These are phyloP conservation scores for Drusus annulatus DNA, from an alignment of 1,140 invertebrate species.

Conservation along the genomic window DNA sequence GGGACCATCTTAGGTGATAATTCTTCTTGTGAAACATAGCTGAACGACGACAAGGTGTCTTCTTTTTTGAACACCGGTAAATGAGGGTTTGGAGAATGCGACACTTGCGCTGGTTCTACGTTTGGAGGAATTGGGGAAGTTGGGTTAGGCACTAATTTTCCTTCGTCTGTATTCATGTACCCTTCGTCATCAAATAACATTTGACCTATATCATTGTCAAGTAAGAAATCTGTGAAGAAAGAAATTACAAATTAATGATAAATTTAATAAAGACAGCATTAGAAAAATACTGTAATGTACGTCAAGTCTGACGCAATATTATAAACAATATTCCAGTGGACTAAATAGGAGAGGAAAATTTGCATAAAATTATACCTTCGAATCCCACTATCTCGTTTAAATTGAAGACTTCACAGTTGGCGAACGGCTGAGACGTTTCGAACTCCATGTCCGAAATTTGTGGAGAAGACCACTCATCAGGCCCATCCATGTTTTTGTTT, in stretches of 20 bases:
- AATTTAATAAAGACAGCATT: not conserved
- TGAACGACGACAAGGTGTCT: not conserved
- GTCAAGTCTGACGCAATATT: constrained; percentile 48
- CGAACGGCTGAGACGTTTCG: constrained; percentile 35
- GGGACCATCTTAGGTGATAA: not conserved
- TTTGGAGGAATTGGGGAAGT: not conserved
- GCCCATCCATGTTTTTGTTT: constrained; percentile 64
- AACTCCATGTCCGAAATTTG: constrained; percentile 45
- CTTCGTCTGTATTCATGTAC: constrained; percentile 34
- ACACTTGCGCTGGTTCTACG: not conserved
- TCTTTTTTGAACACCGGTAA: constrained; percentile 9
- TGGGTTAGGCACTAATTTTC: constrained; percentile 1
- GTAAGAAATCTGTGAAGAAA: constrained; percentile 43
- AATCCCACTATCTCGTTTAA: constrained; percentile 36
- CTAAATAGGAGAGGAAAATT: constrained; percentile 7
- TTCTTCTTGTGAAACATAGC: not conserved
- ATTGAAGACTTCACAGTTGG: constrained; percentile 15
- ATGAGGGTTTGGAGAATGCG: not conserved
- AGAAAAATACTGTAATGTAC: not conserved
- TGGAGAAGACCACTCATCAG: constrained; percentile 26
- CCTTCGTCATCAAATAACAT: constrained; percentile 42
- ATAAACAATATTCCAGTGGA: constrained; percentile 4
- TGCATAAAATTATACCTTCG: constrained; percentile 35
- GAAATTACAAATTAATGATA: not conserved
- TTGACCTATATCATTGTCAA: constrained; percentile 38